Base-by-base conservation (phyloP, 2,113 vertebrate genomes). In the Nannospalax galili region DNA sequence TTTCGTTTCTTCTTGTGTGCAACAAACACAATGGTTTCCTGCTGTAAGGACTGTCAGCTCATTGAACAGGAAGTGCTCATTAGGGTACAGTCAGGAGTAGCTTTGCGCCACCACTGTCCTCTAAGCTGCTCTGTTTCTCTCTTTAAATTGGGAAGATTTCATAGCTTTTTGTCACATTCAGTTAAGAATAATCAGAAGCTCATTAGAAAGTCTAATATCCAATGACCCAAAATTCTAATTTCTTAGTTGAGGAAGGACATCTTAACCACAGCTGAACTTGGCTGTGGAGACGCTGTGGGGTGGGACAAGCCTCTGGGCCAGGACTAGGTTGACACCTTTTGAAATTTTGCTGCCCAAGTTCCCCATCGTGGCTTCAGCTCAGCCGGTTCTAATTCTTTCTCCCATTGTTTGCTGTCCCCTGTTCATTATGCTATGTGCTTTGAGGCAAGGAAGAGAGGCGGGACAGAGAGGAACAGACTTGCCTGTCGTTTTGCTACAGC, bases 121-220 rank as follows among this genome's bases (percentile, higher is more conserved):
- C 72, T 48, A 69, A 72, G 69, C 79, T 90, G 64, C 22, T 62
- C 35, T 62, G 30, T 64, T 58, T 88, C n/a, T 73, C 7, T 90
- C 8, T 40, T 9, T 77, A 86, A 81, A 10, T 19, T 80, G 67
- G 56, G 67, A 93, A 75, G 75, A 84, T 88, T 82, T 35, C 26
- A 7, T 87, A 92, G 32, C 48, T 73, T 90, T 88, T 84, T 73
- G 65, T 85, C 58, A 81, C 62, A 80, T 90, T 91, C n/a, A 19
- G 30, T 93, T 92, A 37, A 40, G 69, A 88, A 58, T 62, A 37
- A 79, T 75, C 58, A 77, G 85, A 93, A 81, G 58, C 56, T 90
- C 22, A 42, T 88, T 90, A 82, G 67, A 77, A 80, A 92, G 42
- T 64, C 52, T 45, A n/a, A 14, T 30, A 75, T 30, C 37, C 56